Evolutionary conservation across 2,888 invertebrate species (phyloP).

Genomic region (Philaethria dido): DNA sequence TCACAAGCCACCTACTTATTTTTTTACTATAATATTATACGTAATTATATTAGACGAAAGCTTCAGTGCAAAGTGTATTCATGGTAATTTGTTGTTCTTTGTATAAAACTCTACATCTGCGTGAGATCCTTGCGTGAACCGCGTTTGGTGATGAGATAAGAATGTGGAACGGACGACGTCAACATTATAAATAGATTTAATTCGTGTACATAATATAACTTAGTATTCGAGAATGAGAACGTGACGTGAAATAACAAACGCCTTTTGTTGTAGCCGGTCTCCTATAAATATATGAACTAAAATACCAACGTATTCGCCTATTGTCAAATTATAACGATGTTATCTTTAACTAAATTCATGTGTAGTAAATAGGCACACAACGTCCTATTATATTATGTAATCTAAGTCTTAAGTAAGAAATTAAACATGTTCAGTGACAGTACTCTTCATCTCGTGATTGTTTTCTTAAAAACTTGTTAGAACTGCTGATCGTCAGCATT

Average conservation of each 20-base stretch:
- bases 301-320: background rate
- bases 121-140: constrained; percentile 60
- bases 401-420: background rate
- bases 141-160: constrained; percentile 71
- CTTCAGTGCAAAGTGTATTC: constrained; percentile 2
- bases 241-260: constrained; percentile 54
- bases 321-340: background rate
- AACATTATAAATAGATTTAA: constrained; percentile 81
- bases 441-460: background rate
- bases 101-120: constrained; percentile 53
- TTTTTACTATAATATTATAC: constrained; percentile 2
- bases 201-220: constrained; percentile 67
- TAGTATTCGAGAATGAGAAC: constrained; percentile 64
- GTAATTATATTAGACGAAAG: background rate
- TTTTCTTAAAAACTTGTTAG: constrained; percentile 8
- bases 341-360: background rate
- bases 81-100: constrained; percentile 23
- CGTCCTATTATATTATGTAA: background rate
- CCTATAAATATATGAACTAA: constrained; percentile 14
- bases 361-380: background rate
- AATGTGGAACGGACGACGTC: constrained; percentile 75
- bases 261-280: constrained; percentile 55
- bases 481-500: constrained; percentile 50
- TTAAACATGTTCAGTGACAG: background rate
- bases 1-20: background rate